A percentile compares a stretch with the other conserved stretches of the same genome.
Evolutionary conservation across 2,113 vertebrate genomes (phyloP).

Genomic region (Sialia sialis): DNA sequence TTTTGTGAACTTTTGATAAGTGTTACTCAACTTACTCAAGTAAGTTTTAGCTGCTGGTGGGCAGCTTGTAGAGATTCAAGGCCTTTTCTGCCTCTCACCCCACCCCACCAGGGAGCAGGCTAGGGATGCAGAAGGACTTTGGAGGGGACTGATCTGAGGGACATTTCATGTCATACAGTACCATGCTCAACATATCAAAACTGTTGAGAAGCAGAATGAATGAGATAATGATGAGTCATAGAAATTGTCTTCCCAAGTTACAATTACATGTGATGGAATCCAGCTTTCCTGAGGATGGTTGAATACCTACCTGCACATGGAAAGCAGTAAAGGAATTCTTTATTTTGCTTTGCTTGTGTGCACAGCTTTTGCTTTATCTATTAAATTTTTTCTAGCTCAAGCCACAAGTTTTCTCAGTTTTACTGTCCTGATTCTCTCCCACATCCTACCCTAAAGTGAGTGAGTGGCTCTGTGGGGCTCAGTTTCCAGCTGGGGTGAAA

Average conservation of each 20-base stretch:
- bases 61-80: not conserved
- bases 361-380: not conserved
- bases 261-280: accelerated
- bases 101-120: not conserved
- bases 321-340: not conserved
- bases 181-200: not conserved
- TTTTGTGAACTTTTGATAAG: not conserved
- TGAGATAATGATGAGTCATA: not conserved
- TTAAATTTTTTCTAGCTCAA: not conserved
- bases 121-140: not conserved
- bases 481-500: not conserved
- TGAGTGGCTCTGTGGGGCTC: not conserved
- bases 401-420: not conserved
- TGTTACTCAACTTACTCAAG: too few species aligned
- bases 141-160: too few species aligned
- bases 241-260: not conserved
- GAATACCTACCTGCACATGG: not conserved
- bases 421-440: not conserved
- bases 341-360: not conserved
- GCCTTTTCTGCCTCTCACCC: not conserved
- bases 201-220: not conserved
- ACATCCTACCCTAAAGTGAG: not conserved
- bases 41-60: not conserved
- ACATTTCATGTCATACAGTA: not conserved
- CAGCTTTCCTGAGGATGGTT: not conserved